Evolutionary conservation across 2,888 invertebrate species (phyloP), one percentile per base, ranked within the genome.

Genomic region (Zeuzera pyrina): DNA sequence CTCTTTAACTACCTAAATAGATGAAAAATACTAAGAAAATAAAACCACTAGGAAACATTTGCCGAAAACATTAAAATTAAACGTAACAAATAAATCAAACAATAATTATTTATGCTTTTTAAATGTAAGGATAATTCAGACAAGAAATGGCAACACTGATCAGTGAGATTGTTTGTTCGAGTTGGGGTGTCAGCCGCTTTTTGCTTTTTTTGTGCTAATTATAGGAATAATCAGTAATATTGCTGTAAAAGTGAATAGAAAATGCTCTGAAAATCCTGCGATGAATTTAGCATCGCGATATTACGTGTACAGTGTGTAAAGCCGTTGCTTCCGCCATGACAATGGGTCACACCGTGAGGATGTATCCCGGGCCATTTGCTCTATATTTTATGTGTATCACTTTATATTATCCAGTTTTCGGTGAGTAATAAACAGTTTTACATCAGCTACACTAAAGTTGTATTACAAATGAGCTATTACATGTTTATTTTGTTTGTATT

Each of bases 101-200:
- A n/a, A n/a, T n/a, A n/a, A n/a, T n/a, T n/a, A n/a, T n/a, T n/a
- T n/a, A n/a, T n/a, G n/a, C n/a, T n/a, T n/a, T n/a, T n/a, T n/a
- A n/a, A n/a, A n/a, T n/a, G n/a, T n/a, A n/a, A n/a, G n/a, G n/a
- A n/a, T n/a, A n/a, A n/a, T n/a, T n/a, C n/a, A n/a, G n/a, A n/a
- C n/a, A n/a, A n/a, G n/a, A n/a, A n/a, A n/a, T n/a, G n/a, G n/a
- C n/a, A n/a, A n/a, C n/a, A n/a, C n/a, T n/a, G n/a, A 15, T 35
- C 34, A 57, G 55, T 57, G 45, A 45, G 55, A 69, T 79, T 79
- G 78, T 77, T 79, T 77, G 81, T 78, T 74, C 81, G 83, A 81
- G 78, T 72, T 81, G 72, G 79, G 76, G 78, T 83, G 81, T 77
- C 78, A 81, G 71, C 73, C 71, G 73, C 67, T 62, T 67, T 63